phyloP scores from a whole-genome alignment of 2,888 invertebrate species.

The Doris montereyensis region DNA sequence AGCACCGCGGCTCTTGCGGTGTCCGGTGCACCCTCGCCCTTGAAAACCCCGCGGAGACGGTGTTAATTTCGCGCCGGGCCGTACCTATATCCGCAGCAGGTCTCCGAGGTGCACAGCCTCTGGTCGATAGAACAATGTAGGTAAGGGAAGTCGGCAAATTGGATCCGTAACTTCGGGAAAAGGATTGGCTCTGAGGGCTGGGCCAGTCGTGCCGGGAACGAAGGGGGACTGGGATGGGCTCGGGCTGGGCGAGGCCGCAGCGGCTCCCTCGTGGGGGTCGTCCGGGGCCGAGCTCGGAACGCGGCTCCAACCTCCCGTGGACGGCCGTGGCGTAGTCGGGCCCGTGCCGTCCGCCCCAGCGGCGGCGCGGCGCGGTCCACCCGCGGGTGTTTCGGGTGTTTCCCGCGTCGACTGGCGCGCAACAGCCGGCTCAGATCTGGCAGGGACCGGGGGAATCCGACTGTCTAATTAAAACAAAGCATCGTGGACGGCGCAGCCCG shows the following conservation, averaged over 20 bases:
- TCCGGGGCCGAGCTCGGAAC: not conserved
- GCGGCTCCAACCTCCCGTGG: too few species aligned
- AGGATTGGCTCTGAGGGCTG: constrained; percentile 1
- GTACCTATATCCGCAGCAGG: not conserved
- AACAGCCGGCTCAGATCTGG: not conserved
- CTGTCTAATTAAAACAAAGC: constrained; percentile 82
- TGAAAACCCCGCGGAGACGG: not conserved
- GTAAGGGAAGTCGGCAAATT: not conserved
- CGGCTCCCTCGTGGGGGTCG: not conserved
- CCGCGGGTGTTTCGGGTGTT: not conserved
- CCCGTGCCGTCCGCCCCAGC: not conserved
- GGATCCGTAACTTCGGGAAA: not conserved
- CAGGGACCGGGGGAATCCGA: constrained; percentile 79
- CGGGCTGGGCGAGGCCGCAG: not conserved
- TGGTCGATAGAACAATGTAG: not conserved
- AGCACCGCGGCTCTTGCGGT: not conserved
- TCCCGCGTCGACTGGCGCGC: not conserved
- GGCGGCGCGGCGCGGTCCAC: not conserved
- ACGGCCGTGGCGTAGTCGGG: not conserved
- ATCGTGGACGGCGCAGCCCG: constrained; percentile 77
- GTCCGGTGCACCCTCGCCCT: not conserved
- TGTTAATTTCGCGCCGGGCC: not conserved
- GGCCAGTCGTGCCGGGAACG: not conserved
- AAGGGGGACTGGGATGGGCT: not conserved
- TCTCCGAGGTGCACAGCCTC: not conserved